Base-by-base conservation (phyloP, 2,113 vertebrate genomes). In the Chionis minor region DNA sequence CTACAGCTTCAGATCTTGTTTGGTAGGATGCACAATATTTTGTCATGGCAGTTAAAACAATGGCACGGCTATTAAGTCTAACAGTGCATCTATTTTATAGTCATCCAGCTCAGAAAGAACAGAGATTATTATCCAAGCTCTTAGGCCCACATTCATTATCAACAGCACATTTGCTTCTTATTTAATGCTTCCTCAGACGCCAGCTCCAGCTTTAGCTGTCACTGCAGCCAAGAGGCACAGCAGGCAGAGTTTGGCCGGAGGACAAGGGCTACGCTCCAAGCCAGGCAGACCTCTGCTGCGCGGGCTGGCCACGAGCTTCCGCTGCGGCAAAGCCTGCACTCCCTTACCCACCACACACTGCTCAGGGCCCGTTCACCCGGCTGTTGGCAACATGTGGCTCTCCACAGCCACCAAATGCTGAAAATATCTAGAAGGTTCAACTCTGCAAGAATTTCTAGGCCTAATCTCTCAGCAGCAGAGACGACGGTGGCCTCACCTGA, bases 241-340 rank as follows among this genome's bases (percentile, higher is more conserved):
- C 77, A 69, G 54, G 70, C 52, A 58, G 12, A 17, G 28, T 6
- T 10, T 33, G 75, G 69, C 83, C 51, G 63, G 35, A 72, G 33
- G 67, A 81, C 54, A 21, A 33, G 24, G 35, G 74, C 79, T 40
- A 8, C 80, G 38, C 35, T 80, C 83, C 79, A 81, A 54, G n/a
- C 20, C 19, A 55, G 79, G 7, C 38, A 35, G 28, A 4, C 38
- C 38, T 54, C 21, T 1, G 3, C 59, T n/a, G 33, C 47, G 51
- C 0, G 0, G 28, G 40, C 58, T 51, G 65, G 27, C 65, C 78
- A 13, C 0, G 1, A 81, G 33, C 72, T 28, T 63, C 1, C 0
- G 12, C 52, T 33, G 62, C 15, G 11, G 66, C 26, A 5, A 42
- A 56, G 26, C 51, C 38, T 6, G 20, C 2, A 2, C 24, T 45